Evolutionary conservation across 1,140 invertebrate genomes (phyloP).

Genomic region (Monochamus saltuarius): DNA sequence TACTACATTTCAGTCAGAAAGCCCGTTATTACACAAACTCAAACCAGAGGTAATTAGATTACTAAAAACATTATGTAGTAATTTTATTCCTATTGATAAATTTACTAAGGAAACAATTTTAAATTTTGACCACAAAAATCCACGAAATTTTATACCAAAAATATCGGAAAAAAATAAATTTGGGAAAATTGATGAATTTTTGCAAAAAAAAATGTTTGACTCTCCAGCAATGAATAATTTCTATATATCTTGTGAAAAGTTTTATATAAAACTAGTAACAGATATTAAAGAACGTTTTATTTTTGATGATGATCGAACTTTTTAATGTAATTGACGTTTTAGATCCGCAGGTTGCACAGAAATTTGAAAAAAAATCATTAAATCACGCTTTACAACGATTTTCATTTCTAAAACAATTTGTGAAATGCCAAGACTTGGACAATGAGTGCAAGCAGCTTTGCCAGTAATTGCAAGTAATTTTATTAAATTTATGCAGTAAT

Average conservation of each 20-base stretch:
- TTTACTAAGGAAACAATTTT: neutral
- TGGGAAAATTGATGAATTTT: slow-evolving; percentile 1
- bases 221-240: too few species aligned
- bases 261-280: too few species aligned
- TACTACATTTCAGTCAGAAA: slow-evolving; percentile 44
- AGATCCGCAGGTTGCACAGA: too few species aligned
- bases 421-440: neutral
- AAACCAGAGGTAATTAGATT: slow-evolving; percentile 30
- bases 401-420: neutral
- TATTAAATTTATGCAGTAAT: too few species aligned
- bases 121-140: slow-evolving; percentile 8
- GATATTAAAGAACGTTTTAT: too few species aligned
- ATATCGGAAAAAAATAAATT: slow-evolving; percentile 6
- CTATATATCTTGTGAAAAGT: too few species aligned
- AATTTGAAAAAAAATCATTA: too few species aligned
- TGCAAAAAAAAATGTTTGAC: neutral
- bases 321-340: too few species aligned
- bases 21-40: slow-evolving; percentile 38
- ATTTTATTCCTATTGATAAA: slow-evolving; percentile 1
- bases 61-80: slow-evolving; percentile 4
- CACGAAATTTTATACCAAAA: slow-evolving; percentile 2
- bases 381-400: too few species aligned
- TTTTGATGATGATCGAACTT: too few species aligned
- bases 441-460: neutral
- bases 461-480: too few species aligned